Percentiles rank a stretch among this genome's conserved stretches.
phyloP scores from a whole-genome alignment of 2,113 vertebrate species.

The Machaerirhynchus nigripectus region DNA sequence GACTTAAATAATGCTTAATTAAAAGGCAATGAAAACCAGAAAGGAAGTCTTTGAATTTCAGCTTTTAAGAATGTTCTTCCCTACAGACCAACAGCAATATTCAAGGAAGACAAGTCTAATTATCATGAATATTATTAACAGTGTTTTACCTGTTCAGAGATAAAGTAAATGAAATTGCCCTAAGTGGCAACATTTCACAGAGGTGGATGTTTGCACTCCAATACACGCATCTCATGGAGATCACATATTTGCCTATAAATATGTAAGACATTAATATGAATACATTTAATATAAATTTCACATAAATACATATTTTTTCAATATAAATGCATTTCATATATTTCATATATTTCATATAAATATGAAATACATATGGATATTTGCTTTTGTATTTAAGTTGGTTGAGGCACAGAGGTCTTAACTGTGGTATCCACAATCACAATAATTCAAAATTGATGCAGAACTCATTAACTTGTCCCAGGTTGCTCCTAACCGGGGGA shows the following conservation, averaged over 20 bases:
- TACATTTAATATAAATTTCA: background rate
- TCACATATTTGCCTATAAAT: background rate
- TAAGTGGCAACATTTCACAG: background rate
- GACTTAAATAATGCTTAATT: background rate
- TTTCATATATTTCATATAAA: background rate
- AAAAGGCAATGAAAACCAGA: background rate
- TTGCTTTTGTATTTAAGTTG: background rate
- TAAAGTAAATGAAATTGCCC: background rate
- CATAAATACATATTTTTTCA: background rate
- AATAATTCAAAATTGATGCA: background rate
- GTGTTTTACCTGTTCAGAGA: background rate
- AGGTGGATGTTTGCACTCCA: background rate
- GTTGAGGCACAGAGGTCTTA: background rate
- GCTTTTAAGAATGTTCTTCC: background rate
- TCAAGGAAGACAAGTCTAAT: background rate
- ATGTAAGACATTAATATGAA: background rate
- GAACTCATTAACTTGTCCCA: background rate
- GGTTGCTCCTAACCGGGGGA: background rate
- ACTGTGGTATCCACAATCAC: background rate
- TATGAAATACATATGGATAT: background rate
- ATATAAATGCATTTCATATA: background rate
- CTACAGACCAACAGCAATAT: background rate
- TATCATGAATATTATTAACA: background rate
- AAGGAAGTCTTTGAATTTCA: background rate
- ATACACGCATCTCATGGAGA: fast-evolving